Evolutionary conservation across 2,113 vertebrate species (phyloP).

Genomic region (Chloropsis hardwickii): DNA sequence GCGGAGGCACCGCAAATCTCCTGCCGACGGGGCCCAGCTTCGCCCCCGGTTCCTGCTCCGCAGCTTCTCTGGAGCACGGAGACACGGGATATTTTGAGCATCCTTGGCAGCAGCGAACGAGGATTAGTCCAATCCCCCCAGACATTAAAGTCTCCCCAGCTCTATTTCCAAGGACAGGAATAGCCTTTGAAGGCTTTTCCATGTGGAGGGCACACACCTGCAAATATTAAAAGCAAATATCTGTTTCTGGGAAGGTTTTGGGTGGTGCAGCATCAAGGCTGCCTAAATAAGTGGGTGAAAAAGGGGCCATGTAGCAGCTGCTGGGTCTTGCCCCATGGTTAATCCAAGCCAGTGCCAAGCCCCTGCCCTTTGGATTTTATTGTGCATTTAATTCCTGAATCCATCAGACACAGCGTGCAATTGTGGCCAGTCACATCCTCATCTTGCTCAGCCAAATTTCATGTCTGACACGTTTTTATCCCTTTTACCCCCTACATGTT

Average conservation of each 20-base stretch:
- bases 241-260: background rate
- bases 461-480: fast-evolving
- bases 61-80: background rate
- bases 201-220: background rate
- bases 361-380: background rate
- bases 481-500: background rate
- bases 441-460: background rate
- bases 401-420: fast-evolving
- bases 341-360: background rate
- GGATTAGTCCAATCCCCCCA: background rate
- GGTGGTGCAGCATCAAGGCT: background rate
- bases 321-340: background rate
- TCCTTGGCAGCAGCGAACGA: background rate
- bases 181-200: background rate
- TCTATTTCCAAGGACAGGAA: background rate
- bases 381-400: background rate
- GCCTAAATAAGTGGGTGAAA: background rate
- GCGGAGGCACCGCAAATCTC: background rate
- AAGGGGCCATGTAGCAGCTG: fast-evolving
- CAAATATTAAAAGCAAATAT: background rate
- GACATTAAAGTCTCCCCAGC: background rate
- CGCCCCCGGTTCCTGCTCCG: background rate
- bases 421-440: background rate
- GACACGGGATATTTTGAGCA: background rate
- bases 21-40: background rate